Evolutionary conservation across 2,797 vertebrate species (phyloP).

Genomic region (Sphenopsis melanotis): DNA sequence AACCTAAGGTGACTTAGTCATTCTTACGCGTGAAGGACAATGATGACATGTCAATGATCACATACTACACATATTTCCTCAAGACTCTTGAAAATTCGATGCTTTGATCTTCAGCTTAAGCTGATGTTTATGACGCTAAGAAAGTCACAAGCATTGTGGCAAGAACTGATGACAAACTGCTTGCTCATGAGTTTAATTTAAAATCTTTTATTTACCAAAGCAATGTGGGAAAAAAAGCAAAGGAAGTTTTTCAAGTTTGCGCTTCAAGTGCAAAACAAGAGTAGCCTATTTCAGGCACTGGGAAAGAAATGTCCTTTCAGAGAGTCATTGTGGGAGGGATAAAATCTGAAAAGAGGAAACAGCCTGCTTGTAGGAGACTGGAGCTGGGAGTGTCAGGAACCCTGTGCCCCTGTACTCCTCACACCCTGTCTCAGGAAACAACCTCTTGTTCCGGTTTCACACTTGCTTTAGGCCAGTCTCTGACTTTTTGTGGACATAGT

Average conservation of each 20-base stretch:
- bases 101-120: neutral
- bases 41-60: neutral
- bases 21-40: neutral
- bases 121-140: neutral
- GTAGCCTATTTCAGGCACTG: neutral
- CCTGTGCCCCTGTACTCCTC: rapidly evolving
- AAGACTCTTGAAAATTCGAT: neutral
- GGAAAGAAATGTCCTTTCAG: neutral
- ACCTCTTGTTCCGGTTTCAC: neutral
- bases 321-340: neutral
- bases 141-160: neutral
- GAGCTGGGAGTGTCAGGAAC: neutral
- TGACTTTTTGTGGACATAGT: rapidly evolving
- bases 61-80: rapidly evolving
- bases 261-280: neutral
- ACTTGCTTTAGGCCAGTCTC: neutral
- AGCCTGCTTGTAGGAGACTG: neutral
- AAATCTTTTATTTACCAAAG: neutral
- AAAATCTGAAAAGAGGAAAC: neutral
- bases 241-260: neutral
- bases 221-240: neutral
- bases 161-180: neutral
- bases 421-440: rapidly evolving
- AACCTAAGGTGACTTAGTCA: neutral
- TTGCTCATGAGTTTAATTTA: neutral